phyloP scores from a whole-genome alignment of 1,140 invertebrate species.

The Condylostylus longicornis region DNA sequence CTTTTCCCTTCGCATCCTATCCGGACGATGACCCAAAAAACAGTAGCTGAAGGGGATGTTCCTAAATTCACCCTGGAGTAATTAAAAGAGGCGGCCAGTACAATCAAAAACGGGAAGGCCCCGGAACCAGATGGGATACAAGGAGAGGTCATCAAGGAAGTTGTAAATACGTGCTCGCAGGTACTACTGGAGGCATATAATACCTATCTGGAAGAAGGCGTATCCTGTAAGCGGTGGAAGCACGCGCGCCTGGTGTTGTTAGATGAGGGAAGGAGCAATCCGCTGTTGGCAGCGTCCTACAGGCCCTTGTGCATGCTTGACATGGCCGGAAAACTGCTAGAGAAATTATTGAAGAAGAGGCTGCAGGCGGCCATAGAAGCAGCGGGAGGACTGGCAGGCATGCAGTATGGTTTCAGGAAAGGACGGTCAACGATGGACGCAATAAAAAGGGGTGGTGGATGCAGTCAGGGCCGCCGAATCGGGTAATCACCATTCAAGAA shows the following conservation, averaged over 20 bases:
- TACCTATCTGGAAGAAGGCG: background rate
- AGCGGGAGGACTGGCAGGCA: conserved; percentile 4
- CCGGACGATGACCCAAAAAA: background rate
- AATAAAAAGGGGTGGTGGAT: no score
- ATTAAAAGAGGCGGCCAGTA: conserved; percentile 4
- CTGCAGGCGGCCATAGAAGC: conserved; percentile 3
- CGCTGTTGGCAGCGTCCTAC: conserved; percentile 1
- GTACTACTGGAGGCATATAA: background rate
- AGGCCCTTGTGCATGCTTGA: conserved; percentile 17
- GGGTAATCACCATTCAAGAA: conserved; percentile 7
- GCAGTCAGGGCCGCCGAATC: no score
- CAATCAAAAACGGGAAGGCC: conserved; percentile 10
- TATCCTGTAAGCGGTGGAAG: no score
- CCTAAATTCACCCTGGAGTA: conserved; percentile 11
- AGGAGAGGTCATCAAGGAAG: conserved; percentile 12
- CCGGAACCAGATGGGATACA: conserved; percentile 15
- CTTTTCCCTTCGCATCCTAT: conserved; percentile 1
- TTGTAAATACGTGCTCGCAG: background rate
- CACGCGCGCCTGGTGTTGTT: no score
- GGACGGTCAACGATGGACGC: no score
- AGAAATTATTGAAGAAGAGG: conserved; percentile 11
- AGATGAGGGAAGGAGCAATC: no score
- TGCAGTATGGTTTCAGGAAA: no score
- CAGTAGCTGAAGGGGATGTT: background rate
- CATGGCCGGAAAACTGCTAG: conserved; percentile 13